phyloP scores from a whole-genome alignment of 1,140 invertebrate species.

The Anagrus nilaparvatae region DNA sequence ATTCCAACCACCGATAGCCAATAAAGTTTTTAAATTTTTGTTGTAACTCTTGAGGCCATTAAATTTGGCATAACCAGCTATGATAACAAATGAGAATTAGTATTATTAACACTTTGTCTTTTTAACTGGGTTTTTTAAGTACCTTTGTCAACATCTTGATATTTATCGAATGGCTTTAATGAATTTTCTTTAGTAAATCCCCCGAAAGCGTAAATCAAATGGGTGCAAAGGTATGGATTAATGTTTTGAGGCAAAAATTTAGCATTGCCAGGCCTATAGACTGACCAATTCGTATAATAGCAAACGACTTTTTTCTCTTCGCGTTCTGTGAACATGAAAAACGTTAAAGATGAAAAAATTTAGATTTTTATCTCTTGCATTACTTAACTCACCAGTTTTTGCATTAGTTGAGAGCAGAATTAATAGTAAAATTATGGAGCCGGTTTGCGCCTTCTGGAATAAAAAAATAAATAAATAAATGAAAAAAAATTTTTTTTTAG shows the following conservation, averaged over 20 bases:
- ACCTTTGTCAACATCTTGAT: conserved; percentile 93
- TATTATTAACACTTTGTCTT: not conserved
- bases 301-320: conserved; percentile 68
- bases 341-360: conserved; percentile 2
- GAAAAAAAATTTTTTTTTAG: conserved; percentile 5
- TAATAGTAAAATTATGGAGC: conserved; percentile 13
- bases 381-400: conserved; percentile 12
- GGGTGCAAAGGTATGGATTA: conserved; percentile 90
- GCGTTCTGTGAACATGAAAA: conserved; percentile 26
- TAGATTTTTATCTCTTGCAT: conserved; percentile 6
- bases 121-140: conserved; percentile 22
- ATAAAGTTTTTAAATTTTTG: conserved; percentile 80
- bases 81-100: conserved; percentile 16
- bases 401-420: conserved; percentile 11
- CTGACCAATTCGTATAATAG: conserved; percentile 92
- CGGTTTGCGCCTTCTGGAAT: conserved; percentile 14
- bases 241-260: conserved; percentile 92
- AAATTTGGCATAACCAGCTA: conserved; percentile 92
- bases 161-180: conserved; percentile 85
- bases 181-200: conserved; percentile 85
- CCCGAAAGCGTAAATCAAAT: conserved; percentile 90
- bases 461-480: conserved; percentile 6
- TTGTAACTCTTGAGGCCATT: conserved; percentile 88
- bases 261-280: conserved; percentile 76
- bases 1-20: conserved; percentile 95